Conservation (phyloP, 2,888 invertebrate species). For the Chouioia cunea region DNA sequence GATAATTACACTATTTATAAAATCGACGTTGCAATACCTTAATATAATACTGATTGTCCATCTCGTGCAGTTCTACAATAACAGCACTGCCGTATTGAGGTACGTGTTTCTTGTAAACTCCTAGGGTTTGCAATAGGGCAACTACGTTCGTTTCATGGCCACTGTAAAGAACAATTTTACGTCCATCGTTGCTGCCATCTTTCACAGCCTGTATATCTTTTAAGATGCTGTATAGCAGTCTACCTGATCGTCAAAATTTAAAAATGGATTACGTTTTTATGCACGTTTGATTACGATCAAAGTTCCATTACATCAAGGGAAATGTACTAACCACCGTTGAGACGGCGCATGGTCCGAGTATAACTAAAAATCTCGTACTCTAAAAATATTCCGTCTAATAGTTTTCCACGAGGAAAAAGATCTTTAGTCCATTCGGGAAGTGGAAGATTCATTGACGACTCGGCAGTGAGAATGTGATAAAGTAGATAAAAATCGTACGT, state of each 20-base stretch:
- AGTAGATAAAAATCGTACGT: conserved; percentile 54
- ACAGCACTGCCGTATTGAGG: conserved; percentile 58
- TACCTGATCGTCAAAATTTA: conserved; percentile 60
- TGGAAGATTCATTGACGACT: conserved; percentile 71
- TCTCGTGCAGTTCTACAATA: conserved; percentile 57
- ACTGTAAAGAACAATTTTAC: conserved; percentile 61
- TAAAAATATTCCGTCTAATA: conserved; percentile 70
- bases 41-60: conserved; percentile 53
- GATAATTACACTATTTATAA: background rate
- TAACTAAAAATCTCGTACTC: conserved; percentile 73
- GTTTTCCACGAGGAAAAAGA: conserved; percentile 69
- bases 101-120: conserved; percentile 59
- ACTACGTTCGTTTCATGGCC: conserved; percentile 60
- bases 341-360: conserved; percentile 69
- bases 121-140: conserved; percentile 57
- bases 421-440: conserved; percentile 73
- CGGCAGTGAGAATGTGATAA: conserved; percentile 60
- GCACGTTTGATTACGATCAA: conserved; percentile 48
- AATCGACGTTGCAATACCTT: conserved; percentile 53
- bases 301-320: too few relatives aligned
- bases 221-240: conserved; percentile 38
- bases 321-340: conserved; percentile 70
- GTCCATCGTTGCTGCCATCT: conserved; percentile 58
- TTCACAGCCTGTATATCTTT: conserved; percentile 51
- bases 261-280: too few relatives aligned